A percentile compares a stretch with the other conserved stretches of the same genome.
These are phyloP conservation scores for Phaonia tiefii DNA, from an alignment of 2,888 invertebrate species.

Conservation along the genomic window DNA sequence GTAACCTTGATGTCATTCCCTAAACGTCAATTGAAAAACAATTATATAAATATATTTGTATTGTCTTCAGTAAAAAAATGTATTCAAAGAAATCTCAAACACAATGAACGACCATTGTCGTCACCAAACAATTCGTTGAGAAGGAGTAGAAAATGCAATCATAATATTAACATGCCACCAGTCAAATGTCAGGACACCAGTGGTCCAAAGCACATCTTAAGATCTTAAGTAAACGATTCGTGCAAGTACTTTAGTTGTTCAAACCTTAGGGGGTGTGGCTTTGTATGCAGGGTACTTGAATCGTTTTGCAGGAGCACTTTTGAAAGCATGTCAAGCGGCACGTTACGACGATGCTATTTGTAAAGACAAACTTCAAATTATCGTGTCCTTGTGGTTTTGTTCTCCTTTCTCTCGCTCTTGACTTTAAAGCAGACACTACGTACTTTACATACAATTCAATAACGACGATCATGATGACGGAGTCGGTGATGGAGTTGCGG, in stretches of 20 bases:
- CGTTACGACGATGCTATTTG: conserved; percentile 25
- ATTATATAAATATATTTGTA: too few relatives aligned
- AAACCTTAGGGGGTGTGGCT: conserved; percentile 58
- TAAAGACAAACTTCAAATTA: conserved; percentile 10
- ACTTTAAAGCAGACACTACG: conserved; percentile 6
- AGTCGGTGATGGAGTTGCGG: too few relatives aligned
- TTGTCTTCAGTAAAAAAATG: too few relatives aligned
- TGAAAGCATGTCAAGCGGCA: conserved; percentile 58
- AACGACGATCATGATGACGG: conserved; percentile 5
- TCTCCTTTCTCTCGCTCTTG: background rate
- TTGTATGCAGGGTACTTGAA: background rate
- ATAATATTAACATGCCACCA: conserved; percentile 55
- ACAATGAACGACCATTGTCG: too few relatives aligned
- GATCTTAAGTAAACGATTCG: conserved; percentile 28
- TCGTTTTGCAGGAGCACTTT: conserved; percentile 53
- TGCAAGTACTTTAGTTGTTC: conserved; percentile 47
- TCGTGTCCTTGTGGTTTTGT: conserved; percentile 26
- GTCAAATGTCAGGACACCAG: conserved; percentile 42
- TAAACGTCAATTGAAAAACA: too few relatives aligned
- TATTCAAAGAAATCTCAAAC: too few relatives aligned
- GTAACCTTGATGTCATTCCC: too few relatives aligned
- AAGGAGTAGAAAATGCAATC: conserved; percentile 20
- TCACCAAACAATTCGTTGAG: too few relatives aligned
- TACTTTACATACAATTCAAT: conserved; percentile 42
- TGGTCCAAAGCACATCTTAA: background rate